These are phyloP conservation scores for honey bee (Apis mellifera) DNA, from an alignment of 1,140 invertebrate genomes.

Conservation along the genomic window Amel_HAv3.1 CM009933.2:2904001-2904500, in stretches of 20 bases:
- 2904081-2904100: too few species aligned
- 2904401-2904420: conserved; percentile 34
- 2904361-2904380: conserved; percentile 25
- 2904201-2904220: conserved; percentile 92
- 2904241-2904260: conserved; percentile 83
- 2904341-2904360: not conserved
- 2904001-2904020: too few species aligned
- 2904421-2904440: not conserved
- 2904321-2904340: conserved; percentile 66
- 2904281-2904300: conserved; percentile 82
- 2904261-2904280: conserved; percentile 86
- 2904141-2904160: conserved; percentile 85
- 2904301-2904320: conserved; percentile 87
- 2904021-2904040: too few species aligned
- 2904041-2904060: too few species aligned
- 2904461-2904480: not conserved
- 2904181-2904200: conserved; percentile 94
- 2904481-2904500: not conserved
- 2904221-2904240: conserved; percentile 89
- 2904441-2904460: conserved; percentile 4
- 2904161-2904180: conserved; percentile 87
- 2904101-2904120: too few species aligned
- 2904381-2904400: conserved; percentile 26
- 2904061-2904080: too few species aligned
- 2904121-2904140: not conserved